Base-by-base conservation (phyloP, 64 coral and sea anemone species). In the Montipora cactus region DNA sequence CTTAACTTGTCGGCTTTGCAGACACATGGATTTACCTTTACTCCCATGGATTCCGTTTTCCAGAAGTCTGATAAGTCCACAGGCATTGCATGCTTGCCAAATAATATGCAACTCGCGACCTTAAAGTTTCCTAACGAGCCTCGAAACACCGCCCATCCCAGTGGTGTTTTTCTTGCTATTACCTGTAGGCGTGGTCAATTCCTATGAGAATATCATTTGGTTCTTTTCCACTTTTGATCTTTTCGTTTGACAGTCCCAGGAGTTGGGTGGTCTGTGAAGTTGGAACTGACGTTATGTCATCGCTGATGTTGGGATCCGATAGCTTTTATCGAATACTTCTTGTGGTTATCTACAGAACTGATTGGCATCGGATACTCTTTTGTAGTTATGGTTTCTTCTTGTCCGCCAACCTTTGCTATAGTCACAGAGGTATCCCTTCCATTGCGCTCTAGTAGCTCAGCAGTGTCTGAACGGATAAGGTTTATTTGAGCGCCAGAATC, bases 271-370 rank as follows among this genome's bases (percentile, higher is more conserved):
- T 90, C 59, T 51, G 55, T 6, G 52, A 67, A 19, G 79, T 68
- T 25, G 90, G 14, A 5, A 88, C 55, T 55, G 76, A 37, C 28
- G 47, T 74, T 2, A 91, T 49, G 18, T 94, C 91, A 0, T 93
- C 88, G 18, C 80, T 96, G 20, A 91, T 94, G 15, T 8, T 6
- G 91, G 72, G 1, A 93, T 93, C 95, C 91, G 14, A 94, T 96
- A 15, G 95, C 88, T 20, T 93, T 87, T 16, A 95, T 28, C 6
- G 73, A 44, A 45, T 59, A 75, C 49, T 2, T 81, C 7, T 45
- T 88, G 23, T 44, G 12, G 20, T 47, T 20, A 18, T 89, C 93
- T 8, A 67, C 5, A 23, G 84, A 70, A 4, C 22, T 47, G 51
- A 93, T 25, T 25, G 66, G 76, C 1, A 89, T 61, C 37, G n/a